Evolutionary conservation across 2,797 vertebrate species (phyloP).

Genomic region (Siniperca undulata): DNA sequence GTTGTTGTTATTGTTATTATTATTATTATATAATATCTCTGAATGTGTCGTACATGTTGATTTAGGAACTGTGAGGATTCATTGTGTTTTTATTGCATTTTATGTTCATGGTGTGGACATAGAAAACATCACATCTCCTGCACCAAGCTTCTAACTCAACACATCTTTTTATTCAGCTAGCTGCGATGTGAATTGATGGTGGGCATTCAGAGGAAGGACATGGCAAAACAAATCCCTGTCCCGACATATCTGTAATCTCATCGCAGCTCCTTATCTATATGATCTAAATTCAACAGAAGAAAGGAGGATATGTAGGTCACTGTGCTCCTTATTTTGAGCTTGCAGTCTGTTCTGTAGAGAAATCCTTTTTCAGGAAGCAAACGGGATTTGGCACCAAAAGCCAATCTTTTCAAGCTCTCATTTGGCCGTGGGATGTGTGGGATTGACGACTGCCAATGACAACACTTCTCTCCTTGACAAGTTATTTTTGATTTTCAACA

Average conservation of each 20-base stretch:
- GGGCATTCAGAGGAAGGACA: not conserved
- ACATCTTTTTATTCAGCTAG: not conserved
- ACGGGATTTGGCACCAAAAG: slow-evolving; percentile 72
- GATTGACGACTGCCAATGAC: slow-evolving; percentile 77
- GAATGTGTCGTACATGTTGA: too few relatives aligned
- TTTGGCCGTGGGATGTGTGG: slow-evolving; percentile 71
- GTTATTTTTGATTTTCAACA: slow-evolving; percentile 79
- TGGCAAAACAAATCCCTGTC: not conserved
- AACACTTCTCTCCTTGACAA: slow-evolving; percentile 72
- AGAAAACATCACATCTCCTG: not conserved
- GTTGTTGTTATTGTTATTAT: too few relatives aligned
- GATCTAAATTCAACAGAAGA: slow-evolving; percentile 45
- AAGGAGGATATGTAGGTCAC: slow-evolving; percentile 65
- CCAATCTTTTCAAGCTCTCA: slow-evolving; percentile 66
- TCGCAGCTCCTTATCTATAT: slow-evolving; percentile 17
- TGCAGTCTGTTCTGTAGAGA: slow-evolving; percentile 71
- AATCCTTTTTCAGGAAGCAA: slow-evolving; percentile 71
- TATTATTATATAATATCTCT: too few relatives aligned
- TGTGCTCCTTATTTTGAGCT: slow-evolving; percentile 70
- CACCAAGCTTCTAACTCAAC: not conserved
- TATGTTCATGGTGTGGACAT: not conserved
- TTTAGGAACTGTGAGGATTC: too few relatives aligned
- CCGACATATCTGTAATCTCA: slow-evolving; percentile 3
- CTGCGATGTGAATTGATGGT: not conserved
- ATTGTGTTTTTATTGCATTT: not conserved